These are phyloP conservation scores for Chrysolina americana DNA, from an alignment of 2,888 invertebrate species.

Conservation along the genomic window DNA sequence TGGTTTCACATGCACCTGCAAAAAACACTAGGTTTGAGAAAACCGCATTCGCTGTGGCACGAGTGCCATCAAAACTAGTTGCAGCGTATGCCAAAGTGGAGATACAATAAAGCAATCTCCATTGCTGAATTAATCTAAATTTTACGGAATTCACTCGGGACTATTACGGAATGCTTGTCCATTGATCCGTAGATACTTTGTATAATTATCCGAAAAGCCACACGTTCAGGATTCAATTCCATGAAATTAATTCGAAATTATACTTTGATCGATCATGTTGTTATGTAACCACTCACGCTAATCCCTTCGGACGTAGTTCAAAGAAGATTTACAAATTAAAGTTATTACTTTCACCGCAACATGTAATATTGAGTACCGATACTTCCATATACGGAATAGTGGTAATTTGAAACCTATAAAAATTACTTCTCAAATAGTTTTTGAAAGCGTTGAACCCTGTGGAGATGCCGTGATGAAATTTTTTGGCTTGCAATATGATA, in stretches of 20 bases:
- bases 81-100: too few relatives aligned
- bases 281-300: background rate
- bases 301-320: constrained; percentile 7
- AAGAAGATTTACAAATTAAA: constrained; percentile 12
- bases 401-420: background rate
- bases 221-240: background rate
- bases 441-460: background rate
- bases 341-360: constrained; percentile 11
- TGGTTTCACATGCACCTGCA: too few relatives aligned
- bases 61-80: too few relatives aligned
- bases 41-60: too few relatives aligned
- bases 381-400: background rate
- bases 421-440: background rate
- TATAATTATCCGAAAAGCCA: background rate
- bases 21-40: too few relatives aligned
- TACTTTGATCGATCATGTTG: constrained; percentile 8
- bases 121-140: too few relatives aligned
- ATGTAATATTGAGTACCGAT: background rate
- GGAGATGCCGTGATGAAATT: background rate
- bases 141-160: too few relatives aligned
- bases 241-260: background rate
- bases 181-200: background rate
- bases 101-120: too few relatives aligned
- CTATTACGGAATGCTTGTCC: too few relatives aligned
- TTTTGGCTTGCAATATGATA: too few relatives aligned